A percentile compares a stretch with the other conserved stretches of the same genome.
phyloP scores from a whole-genome alignment of 2,888 invertebrate species.

The Ophion ventricosus region DNA sequence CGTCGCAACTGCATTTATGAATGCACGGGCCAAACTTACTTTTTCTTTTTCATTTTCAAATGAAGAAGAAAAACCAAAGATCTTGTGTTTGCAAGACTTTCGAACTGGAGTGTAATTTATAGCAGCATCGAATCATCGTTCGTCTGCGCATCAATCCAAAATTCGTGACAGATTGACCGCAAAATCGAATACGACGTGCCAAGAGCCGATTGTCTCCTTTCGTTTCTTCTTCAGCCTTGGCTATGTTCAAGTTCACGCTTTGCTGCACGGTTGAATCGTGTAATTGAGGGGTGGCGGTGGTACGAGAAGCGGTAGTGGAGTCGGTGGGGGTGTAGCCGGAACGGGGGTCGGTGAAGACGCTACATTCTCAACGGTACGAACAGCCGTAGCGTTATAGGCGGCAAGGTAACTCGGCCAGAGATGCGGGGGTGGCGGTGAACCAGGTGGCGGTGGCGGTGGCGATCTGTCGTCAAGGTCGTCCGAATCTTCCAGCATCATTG shows the following conservation, averaged over 20 bases:
- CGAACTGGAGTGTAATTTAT: background rate
- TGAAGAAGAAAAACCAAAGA: background rate
- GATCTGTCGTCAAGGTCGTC: constrained; percentile 85
- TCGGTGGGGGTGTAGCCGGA: constrained; percentile 78
- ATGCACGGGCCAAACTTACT: background rate
- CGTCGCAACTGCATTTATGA: background rate
- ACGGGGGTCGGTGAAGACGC: constrained; percentile 42
- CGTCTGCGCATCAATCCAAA: background rate
- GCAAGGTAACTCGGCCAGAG: constrained; percentile 83
- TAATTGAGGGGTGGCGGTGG: constrained; percentile 82
- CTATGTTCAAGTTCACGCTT: constrained; percentile 72
- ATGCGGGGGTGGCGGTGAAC: constrained; percentile 85
- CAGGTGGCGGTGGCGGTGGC: constrained; percentile 86
- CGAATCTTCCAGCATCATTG: constrained; percentile 83
- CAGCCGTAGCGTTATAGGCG: constrained; percentile 73
- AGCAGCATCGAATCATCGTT: background rate
- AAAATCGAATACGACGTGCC: background rate
- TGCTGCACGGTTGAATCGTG: constrained; percentile 81
- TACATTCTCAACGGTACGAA: constrained; percentile 58
- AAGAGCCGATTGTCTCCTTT: background rate
- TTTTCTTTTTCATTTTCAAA: background rate
- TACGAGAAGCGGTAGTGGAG: constrained; percentile 80
- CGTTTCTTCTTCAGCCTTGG: background rate
- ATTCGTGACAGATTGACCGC: background rate
- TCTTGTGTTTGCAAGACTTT: background rate